Base-by-base conservation (phyloP, 2,113 vertebrate genomes). In the Stigmatopora argus region DNA sequence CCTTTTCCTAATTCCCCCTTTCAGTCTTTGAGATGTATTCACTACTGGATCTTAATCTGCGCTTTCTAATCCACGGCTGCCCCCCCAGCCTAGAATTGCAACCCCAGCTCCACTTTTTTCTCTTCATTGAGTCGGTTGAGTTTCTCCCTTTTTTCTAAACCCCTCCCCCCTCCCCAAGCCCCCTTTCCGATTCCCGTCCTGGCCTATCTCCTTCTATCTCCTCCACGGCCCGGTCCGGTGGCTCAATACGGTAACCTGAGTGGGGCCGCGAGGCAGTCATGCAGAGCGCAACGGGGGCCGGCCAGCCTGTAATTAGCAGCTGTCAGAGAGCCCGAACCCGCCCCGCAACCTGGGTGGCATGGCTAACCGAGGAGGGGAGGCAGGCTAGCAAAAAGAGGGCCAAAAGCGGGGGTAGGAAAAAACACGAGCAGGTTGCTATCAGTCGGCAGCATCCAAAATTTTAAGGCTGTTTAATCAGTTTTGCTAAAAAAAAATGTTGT, bases 311-410 rank as follows among this genome's bases (percentile, higher is more conserved):
- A 90, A 91, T 91, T 89, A 91, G 90, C 90, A 91, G 90, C 89
- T 91, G 90, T 90, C 90, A 90, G 85, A 83, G 88, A 83, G 89
- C 81, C 84, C 74, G 88, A 91, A 76, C 87, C 81, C 82, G 80
- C 31, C 84, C 88, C 86, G 77, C 92, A 90, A 92, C 92, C 90
- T 92, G 92, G 92, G 92, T 92, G 92, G 92, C 87, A 91, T 90
- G 85, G 78, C 81, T 75, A 67, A 65, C 69, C 72, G 69, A 72
- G 62, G 53, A 70, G 12, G 68, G 58, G 8, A 64, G 57, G n/a
- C 51, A 52, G 73, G 64, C 1, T 35, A 3, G 34, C 18, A 31
- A 18, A 15, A 70, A 2, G 62, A 35, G 58, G 60, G 67, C 18
- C 47, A 51, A 52, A 13, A 60, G 66, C 55, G 77, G 81, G 66